Conservation (phyloP, 2,888 invertebrate species). For the Drosophila ustulata region DNA sequence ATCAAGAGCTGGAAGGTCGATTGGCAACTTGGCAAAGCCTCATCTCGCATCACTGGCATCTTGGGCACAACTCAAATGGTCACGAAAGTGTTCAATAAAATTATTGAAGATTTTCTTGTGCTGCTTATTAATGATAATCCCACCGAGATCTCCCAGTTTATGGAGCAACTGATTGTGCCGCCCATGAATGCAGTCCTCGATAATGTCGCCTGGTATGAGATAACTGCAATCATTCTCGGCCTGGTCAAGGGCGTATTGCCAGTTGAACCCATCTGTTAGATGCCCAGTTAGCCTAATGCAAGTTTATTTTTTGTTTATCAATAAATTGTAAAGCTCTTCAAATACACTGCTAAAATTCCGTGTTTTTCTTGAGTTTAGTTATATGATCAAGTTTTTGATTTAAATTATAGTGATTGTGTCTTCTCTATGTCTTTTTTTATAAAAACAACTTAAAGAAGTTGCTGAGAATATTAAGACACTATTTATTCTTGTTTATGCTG, state of each 20-base stretch:
- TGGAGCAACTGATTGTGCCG: constrained; percentile 67
- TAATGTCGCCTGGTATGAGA: constrained; percentile 67
- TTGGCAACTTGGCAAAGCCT: constrained; percentile 62
- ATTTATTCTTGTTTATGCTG: too few relatives aligned
- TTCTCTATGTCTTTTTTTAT: too few relatives aligned
- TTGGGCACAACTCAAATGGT: constrained; percentile 53
- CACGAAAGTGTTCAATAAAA: constrained; percentile 65
- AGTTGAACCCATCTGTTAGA: constrained; percentile 66
- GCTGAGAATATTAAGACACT: not conserved
- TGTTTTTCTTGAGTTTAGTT: not conserved
- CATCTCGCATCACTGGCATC: constrained; percentile 72
- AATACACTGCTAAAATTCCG: not conserved
- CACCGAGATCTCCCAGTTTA: constrained; percentile 57
- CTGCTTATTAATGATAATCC: constrained; percentile 73
- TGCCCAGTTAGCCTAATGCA: not conserved
- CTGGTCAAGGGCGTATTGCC: constrained; percentile 67
- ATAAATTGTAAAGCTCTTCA: not conserved
- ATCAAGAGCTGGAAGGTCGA: constrained; percentile 67
- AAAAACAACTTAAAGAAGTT: not conserved
- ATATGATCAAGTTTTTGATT: not conserved
- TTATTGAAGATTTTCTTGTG: constrained; percentile 70
- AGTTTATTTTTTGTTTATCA: not conserved
- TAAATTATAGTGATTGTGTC: not conserved
- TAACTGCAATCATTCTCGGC: constrained; percentile 68
- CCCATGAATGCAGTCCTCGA: constrained; percentile 55